Conservation (phyloP, 2,888 invertebrate genomes). For the Macrosoma leucophasiata region DNA sequence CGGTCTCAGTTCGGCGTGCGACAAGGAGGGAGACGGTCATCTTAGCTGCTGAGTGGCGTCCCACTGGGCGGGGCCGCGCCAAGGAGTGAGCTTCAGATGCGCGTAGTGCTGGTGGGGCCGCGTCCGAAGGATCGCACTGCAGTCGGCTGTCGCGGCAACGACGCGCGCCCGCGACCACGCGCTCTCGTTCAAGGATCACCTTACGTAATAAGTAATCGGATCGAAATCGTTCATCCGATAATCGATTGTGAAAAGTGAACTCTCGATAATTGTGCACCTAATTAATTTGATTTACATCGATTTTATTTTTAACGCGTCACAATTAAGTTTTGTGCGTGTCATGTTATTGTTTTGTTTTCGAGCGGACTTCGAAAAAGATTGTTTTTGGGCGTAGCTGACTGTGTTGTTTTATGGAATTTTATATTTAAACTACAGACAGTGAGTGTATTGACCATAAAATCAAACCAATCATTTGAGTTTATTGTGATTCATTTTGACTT, state of each 20-base stretch:
- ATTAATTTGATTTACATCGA: slow-evolving; percentile 36
- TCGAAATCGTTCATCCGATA: slow-evolving; percentile 56
- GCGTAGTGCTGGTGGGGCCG: slow-evolving; percentile 78
- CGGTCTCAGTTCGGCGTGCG: slow-evolving; percentile 38
- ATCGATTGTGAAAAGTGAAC: slow-evolving; percentile 68
- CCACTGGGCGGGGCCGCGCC: slow-evolving; percentile 78
- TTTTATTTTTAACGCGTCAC: slow-evolving; percentile 32
- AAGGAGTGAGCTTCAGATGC: slow-evolving; percentile 77
- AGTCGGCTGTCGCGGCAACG: slow-evolving; percentile 69
- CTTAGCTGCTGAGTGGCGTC: slow-evolving; percentile 73
- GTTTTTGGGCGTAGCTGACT: slow-evolving; percentile 58
- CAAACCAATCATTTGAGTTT: no score
- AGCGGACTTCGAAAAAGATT: slow-evolving; percentile 47
- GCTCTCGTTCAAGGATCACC: slow-evolving; percentile 47
- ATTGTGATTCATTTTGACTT: slow-evolving; percentile 46
- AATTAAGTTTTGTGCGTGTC: slow-evolving; percentile 55
- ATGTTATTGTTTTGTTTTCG: slow-evolving; percentile 62
- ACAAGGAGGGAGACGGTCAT: slow-evolving; percentile 71
- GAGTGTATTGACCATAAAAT: slow-evolving; percentile 41
- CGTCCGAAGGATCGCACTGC: slow-evolving; percentile 76
- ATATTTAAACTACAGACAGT: slow-evolving; percentile 34
- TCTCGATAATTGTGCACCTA: slow-evolving; percentile 42
- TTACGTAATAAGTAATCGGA: slow-evolving; percentile 70
- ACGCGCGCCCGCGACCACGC: slow-evolving; percentile 62
- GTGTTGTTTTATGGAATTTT: slow-evolving; percentile 46